Evolutionary conservation across 2,888 invertebrate genomes (phyloP).

Genomic region (Athetis lepigone): DNA sequence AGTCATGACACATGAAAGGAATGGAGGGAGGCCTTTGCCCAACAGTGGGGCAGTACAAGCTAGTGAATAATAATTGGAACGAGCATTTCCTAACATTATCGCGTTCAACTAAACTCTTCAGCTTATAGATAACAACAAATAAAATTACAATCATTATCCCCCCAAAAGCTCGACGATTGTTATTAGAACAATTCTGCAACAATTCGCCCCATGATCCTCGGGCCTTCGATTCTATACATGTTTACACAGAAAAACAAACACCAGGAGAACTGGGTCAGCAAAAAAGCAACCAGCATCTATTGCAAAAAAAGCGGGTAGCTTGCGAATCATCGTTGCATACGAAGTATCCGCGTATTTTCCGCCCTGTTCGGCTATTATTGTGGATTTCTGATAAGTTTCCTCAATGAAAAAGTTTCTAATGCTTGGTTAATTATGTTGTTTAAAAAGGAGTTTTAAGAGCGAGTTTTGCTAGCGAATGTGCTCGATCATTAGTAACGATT

Average conservation of each 20-base stretch:
- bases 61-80: no score
- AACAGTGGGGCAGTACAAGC: no score
- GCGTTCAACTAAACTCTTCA: no score
- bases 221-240: constrained; percentile 48
- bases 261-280: constrained; percentile 71
- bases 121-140: no score
- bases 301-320: constrained; percentile 65
- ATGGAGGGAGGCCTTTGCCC: no score
- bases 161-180: constrained; percentile 20
- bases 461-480: background rate
- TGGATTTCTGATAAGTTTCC: constrained; percentile 19
- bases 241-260: constrained; percentile 66
- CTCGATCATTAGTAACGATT: no score
- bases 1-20: no score
- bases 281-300: constrained; percentile 68
- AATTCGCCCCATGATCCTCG: constrained; percentile 47
- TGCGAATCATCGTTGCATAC: constrained; percentile 57
- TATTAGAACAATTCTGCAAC: constrained; percentile 36
- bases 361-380: constrained; percentile 34
- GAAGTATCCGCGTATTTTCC: constrained; percentile 46
- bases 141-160: background rate
- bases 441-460: background rate
- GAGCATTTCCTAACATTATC: no score
- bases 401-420: constrained; percentile 17
- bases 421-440: constrained; percentile 3